Evolutionary conservation across 2,888 invertebrate genomes (phyloP).

Genomic region (Agapetus fuscipes): DNA sequence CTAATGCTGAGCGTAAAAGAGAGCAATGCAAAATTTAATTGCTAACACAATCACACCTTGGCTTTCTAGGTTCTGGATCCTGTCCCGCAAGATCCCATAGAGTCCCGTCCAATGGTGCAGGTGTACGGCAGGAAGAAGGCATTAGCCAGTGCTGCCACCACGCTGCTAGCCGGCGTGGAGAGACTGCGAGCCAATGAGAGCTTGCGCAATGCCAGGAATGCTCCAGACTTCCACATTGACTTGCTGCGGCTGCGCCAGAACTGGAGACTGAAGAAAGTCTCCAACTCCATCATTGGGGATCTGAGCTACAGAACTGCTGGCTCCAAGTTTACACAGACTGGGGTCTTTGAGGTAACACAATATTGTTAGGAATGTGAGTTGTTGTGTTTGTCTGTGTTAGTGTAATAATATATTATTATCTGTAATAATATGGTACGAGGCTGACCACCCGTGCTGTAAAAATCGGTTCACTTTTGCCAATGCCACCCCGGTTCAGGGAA

Average conservation of each 20-base stretch:
- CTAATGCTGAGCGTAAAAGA: no score
- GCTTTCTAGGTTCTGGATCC: constrained; percentile 70
- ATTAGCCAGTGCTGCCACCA: constrained; percentile 74
- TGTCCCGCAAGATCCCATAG: constrained; percentile 64
- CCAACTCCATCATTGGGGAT: constrained; percentile 91
- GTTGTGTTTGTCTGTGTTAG: no score
- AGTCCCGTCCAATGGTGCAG: constrained; percentile 79
- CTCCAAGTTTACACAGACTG: constrained; percentile 87
- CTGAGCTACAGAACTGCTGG: constrained; percentile 93
- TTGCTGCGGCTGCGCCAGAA: constrained; percentile 79
- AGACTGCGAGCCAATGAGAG: constrained; percentile 74
- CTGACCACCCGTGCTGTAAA: no score
- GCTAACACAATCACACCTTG: no score
- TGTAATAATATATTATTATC: neutral
- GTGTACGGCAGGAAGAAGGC: constrained; percentile 92
- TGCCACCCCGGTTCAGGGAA: no score
- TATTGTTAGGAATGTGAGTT: no score
- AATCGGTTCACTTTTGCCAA: no score
- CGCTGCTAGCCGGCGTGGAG: constrained; percentile 79
- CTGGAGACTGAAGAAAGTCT: constrained; percentile 94
- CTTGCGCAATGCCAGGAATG: constrained; percentile 60
- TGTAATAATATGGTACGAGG: neutral
- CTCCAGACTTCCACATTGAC: constrained; percentile 90
- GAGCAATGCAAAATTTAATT: no score
- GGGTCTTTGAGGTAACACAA: constrained; percentile 84